Conservation (phyloP, 2,888 invertebrate species). For the Papilio demoleus region DNA sequence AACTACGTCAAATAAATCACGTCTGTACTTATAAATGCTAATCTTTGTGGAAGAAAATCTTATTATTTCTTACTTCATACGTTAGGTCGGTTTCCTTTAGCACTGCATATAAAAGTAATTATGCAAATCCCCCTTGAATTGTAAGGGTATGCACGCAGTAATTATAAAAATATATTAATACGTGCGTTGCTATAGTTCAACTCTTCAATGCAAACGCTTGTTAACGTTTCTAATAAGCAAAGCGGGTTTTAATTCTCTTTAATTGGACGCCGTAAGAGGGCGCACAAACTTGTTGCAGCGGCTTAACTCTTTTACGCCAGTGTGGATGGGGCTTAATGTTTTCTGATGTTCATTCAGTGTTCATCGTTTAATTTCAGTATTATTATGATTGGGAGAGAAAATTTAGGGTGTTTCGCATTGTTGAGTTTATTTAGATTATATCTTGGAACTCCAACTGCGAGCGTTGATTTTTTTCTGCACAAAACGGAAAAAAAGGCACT, state of each 20-base stretch:
- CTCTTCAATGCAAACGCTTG: slow-evolving; percentile 37
- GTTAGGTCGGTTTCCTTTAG: neutral
- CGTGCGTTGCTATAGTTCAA: slow-evolving; percentile 33
- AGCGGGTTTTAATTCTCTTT: slow-evolving; percentile 40
- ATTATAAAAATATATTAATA: too few relatives aligned
- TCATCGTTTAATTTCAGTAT: slow-evolving; percentile 31
- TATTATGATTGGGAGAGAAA: slow-evolving; percentile 22
- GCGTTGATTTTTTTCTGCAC: neutral
- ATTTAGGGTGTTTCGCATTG: slow-evolving; percentile 1
- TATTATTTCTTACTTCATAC: slow-evolving; percentile 14
- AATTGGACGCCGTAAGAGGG: slow-evolving; percentile 38
- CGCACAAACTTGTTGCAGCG: slow-evolving; percentile 38
- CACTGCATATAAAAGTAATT: slow-evolving; percentile 35
- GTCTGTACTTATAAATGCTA: neutral
- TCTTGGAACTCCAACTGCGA: neutral
- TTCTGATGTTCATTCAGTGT: slow-evolving; percentile 39
- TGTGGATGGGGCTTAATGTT: slow-evolving; percentile 32
- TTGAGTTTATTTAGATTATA: slow-evolving; percentile 2
- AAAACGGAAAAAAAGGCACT: too few relatives aligned
- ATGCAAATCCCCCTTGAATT: slow-evolving; percentile 37
- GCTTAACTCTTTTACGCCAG: slow-evolving; percentile 37
- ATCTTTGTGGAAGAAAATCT: slow-evolving; percentile 18
- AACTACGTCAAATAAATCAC: neutral
- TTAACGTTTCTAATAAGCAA: slow-evolving; percentile 43
- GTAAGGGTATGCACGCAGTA: slow-evolving; percentile 36